These are phyloP conservation scores for Drosophila melanogaster DNA, from an alignment of 1,140 invertebrate genomes.

Conservation along the genomic window DNA sequence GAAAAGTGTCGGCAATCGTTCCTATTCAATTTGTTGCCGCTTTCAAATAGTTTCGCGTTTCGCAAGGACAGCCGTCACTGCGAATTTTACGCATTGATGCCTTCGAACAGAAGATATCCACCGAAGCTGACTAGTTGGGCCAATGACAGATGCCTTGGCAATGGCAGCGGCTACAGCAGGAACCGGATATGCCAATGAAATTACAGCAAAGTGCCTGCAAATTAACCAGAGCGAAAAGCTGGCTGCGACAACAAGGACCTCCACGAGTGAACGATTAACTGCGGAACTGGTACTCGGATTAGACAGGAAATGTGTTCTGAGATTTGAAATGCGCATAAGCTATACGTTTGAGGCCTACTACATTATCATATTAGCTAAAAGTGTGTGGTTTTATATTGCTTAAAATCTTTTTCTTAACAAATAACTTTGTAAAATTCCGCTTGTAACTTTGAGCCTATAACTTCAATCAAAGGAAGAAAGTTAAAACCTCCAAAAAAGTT, in stretches of 20 bases:
- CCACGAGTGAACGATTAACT: constrained; percentile 17
- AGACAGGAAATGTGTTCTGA: constrained; percentile 11
- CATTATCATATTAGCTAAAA: no score
- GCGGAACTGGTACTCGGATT: background rate
- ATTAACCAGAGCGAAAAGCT: constrained; percentile 56
- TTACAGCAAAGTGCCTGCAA: constrained; percentile 58
- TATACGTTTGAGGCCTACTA: no score
- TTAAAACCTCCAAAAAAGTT: constrained; percentile 10
- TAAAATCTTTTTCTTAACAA: background rate
- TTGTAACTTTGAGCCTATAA: constrained; percentile 5
- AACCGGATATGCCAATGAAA: constrained; percentile 60
- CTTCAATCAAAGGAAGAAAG: constrained; percentile 12
- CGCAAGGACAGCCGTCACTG: constrained; percentile 26
- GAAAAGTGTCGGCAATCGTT: constrained; percentile 57
- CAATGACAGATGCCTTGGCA: constrained; percentile 30
- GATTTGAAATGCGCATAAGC: background rate
- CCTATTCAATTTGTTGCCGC: constrained; percentile 64
- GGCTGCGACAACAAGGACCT: constrained; percentile 26
- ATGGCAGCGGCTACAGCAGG: background rate
- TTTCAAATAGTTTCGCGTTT: constrained; percentile 41
- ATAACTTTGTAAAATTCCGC: background rate
- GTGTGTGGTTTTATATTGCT: no score
- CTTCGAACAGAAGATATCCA: constrained; percentile 41
- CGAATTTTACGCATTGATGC: constrained; percentile 63
- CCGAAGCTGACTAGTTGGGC: constrained; percentile 30